Conservation (phyloP, 2,888 invertebrate genomes). For the Apeira syringaria region DNA sequence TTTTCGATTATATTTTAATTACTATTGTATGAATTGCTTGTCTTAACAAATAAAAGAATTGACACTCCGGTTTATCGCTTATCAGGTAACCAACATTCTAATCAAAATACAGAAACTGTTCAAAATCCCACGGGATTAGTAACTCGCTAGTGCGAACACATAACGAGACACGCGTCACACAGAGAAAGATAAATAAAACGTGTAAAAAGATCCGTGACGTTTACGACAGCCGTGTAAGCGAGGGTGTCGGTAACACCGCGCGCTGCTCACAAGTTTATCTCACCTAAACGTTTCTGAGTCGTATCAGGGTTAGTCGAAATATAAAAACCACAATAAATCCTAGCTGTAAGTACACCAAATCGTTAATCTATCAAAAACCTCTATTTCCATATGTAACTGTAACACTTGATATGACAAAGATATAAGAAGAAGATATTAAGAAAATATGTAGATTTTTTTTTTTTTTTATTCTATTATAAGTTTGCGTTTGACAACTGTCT, state of each 20-base stretch:
- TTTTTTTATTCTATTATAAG: too few relatives aligned
- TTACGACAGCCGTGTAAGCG: constrained; percentile 32
- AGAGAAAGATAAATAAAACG: constrained; percentile 31
- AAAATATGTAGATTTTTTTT: too few relatives aligned
- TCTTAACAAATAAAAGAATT: too few relatives aligned
- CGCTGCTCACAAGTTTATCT: constrained; percentile 25
- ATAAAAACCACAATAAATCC: constrained; percentile 21
- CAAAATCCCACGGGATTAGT: constrained; percentile 28
- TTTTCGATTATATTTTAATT: too few relatives aligned
- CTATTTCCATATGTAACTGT: too few relatives aligned
- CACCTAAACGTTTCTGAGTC: constrained; percentile 24
- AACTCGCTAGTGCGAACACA: constrained; percentile 26
- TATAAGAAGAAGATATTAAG: too few relatives aligned
- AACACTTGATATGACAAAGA: too few relatives aligned
- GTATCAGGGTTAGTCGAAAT: constrained; percentile 22
- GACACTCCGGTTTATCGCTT: too few relatives aligned
- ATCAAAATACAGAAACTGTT: too few relatives aligned
- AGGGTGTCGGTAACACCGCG: constrained; percentile 26
- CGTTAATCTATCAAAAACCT: constrained; percentile 18
- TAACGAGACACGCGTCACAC: constrained; percentile 29
- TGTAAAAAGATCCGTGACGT: constrained; percentile 31
- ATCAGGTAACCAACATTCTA: too few relatives aligned
- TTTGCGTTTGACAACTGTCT: too few relatives aligned
- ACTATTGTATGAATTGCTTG: too few relatives aligned
- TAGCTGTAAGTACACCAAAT: constrained; percentile 14